phyloP scores from a whole-genome alignment of 2,113 vertebrate species.

The Varanus komodoensis region DNA sequence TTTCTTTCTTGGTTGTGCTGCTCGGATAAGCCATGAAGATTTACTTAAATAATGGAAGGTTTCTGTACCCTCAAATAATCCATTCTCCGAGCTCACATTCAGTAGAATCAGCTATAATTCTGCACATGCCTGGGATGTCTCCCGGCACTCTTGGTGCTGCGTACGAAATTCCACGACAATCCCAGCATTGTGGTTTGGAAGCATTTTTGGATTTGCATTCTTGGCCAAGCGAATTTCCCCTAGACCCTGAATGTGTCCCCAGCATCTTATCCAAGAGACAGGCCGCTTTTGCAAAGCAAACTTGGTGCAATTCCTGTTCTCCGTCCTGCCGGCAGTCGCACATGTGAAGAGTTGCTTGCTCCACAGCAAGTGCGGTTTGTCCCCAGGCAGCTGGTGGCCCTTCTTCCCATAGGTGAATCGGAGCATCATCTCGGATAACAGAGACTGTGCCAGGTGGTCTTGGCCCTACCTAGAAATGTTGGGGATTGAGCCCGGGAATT shows the following conservation, averaged over 20 bases:
- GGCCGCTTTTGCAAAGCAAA: neutral
- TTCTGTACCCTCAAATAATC: neutral
- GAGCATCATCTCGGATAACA: neutral
- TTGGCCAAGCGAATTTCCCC: neutral
- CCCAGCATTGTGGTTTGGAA: neutral
- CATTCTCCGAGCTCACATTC: neutral
- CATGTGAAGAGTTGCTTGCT: neutral
- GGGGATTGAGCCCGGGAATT: neutral
- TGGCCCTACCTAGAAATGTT: neutral
- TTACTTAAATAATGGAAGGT: neutral
- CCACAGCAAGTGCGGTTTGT: neutral
- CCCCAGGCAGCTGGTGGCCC: neutral
- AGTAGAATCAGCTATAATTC: neutral
- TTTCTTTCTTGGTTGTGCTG: neutral
- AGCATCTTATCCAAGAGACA: too few species aligned
- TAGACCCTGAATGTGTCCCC: neutral
- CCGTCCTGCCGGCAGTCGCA: neutral
- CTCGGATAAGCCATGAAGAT: neutral
- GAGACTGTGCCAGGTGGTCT: neutral
- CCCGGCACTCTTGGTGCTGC: too few species aligned
- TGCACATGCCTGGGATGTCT: neutral
- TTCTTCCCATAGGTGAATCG: neutral
- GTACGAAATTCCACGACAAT: neutral
- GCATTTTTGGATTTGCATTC: neutral
- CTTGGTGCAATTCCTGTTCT: neutral